Evolutionary conservation across 2,888 invertebrate genomes (phyloP), one percentile per base, ranked within the genome.

Genomic region (Caenorhabditis parvicauda): DNA sequence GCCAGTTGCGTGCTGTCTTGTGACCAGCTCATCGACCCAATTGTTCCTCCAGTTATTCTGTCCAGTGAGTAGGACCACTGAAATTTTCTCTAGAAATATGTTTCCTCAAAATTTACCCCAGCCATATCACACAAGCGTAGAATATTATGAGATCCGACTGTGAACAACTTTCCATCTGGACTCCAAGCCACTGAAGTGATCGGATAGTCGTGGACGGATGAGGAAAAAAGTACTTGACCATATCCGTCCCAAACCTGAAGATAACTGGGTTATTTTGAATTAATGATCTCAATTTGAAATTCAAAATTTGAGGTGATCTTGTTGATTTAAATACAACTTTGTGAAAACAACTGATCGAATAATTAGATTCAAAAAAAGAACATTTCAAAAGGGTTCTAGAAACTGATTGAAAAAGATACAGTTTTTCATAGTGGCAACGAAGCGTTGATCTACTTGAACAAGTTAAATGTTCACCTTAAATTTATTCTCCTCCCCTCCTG

Each of bases 31-130:
- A 95, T 84, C 65, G 87, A 87, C 81, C 91, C 91, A 59, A 98
- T 87, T 71, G 92, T 92, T 5, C 96, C 96, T 1, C 90, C 88
- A 66, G 87, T 86, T 3, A 92, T 89, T 74, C 92, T 89, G 70
- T 93, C 93, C 65, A 95, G 85, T 46, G 90, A 90, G 82, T 93
- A 89, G 0, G 92, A 90, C 94, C 95, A 96, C 92, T 94, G 77
- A 82, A 82, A 46, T 32, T n/a, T n/a, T n/a, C n/a, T n/a, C n/a
- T n/a, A n/a, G 3, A 9, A 38, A 17, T 12, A 12, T 32, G 35
- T n/a, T 32, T 12, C 35, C 35, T n/a, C n/a, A n/a, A n/a, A n/a
- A n/a, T 49, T 84, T 84, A 94, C 94, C 70, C 96, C 96, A 57
- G 89, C 89, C 82, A 89, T 89, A 82, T 93, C 93, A 82, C 96